Conservation (phyloP, 2,888 invertebrate genomes). For the Danaus chrysippus region DNA sequence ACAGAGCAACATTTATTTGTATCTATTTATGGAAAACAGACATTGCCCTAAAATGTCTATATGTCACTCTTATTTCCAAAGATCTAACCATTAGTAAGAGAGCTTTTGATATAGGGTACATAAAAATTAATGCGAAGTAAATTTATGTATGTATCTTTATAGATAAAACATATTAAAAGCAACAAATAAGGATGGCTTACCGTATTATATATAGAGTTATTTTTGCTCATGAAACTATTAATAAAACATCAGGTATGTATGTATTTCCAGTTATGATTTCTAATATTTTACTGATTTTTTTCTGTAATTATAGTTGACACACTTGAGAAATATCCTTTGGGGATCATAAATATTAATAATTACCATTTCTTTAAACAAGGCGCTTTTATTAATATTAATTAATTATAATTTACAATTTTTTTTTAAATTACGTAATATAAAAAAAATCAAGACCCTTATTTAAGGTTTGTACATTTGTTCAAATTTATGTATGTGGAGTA, state of each 20-base stretch:
- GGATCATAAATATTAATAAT: neutral
- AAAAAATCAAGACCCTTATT: no score
- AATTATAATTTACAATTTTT: neutral
- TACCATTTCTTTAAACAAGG: neutral
- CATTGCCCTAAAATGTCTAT: no score
- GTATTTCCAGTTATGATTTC: constrained; percentile 9
- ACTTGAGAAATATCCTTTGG: constrained; percentile 13
- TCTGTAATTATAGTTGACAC: constrained; percentile 7
- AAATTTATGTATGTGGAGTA: no score
- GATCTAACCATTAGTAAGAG: neutral
- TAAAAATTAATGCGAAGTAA: neutral
- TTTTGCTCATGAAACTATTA: no score
- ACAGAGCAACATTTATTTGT: neutral
- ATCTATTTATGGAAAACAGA: neutral
- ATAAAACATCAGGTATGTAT: neutral
- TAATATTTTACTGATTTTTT: neutral
- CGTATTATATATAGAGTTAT: no score
- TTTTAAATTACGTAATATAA: neutral
- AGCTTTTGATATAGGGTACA: neutral
- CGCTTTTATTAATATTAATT: neutral
- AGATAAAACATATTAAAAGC: no score
- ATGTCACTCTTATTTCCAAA: neutral
- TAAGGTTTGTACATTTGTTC: no score
- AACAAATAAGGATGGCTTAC: no score
- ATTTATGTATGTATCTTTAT: no score